A percentile compares a stretch with the other conserved stretches of the same genome.
These are phyloP conservation scores for Argyresthia albistria DNA, from an alignment of 2,888 invertebrate genomes.

Conservation along the genomic window DNA sequence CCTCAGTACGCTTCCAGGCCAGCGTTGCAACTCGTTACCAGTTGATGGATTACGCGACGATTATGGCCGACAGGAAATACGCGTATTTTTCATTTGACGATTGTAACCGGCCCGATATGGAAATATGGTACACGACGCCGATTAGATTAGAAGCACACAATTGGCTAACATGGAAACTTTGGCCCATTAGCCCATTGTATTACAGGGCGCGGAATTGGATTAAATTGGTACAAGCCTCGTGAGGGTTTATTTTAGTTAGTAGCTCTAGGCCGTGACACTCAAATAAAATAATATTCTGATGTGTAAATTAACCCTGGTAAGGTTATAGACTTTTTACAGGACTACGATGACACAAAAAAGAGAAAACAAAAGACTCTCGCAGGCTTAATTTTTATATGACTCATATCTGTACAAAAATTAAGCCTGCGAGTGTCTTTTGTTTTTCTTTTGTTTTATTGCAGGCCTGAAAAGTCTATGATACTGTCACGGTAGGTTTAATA, in stretches of 20 bases:
- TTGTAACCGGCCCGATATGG: constrained; percentile 50
- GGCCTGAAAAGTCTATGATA: too few relatives aligned
- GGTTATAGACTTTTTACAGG: too few relatives aligned
- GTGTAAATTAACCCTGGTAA: too few relatives aligned
- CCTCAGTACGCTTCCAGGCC: background rate
- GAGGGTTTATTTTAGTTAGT: constrained; percentile 23
- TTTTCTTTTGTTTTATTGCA: too few relatives aligned
- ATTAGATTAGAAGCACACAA: constrained; percentile 64
- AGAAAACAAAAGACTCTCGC: too few relatives aligned
- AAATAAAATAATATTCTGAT: too few relatives aligned
- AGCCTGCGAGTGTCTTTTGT: too few relatives aligned
- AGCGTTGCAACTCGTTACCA: constrained; percentile 28
- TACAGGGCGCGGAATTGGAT: constrained; percentile 43
- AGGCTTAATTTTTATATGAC: too few relatives aligned
- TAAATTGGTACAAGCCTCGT: constrained; percentile 44
- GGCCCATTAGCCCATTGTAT: constrained; percentile 42
- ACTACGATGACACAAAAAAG: too few relatives aligned
- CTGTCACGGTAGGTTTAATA: too few relatives aligned
- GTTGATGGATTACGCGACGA: constrained; percentile 64
- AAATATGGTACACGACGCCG: constrained; percentile 60
- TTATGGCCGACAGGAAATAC: constrained; percentile 61
- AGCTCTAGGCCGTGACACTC: constrained; percentile 21
- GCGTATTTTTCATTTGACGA: constrained; percentile 67
- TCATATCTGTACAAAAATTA: too few relatives aligned
- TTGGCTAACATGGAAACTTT: constrained; percentile 64